phyloP scores from a whole-genome alignment of 2,797 vertebrate genomes.

The Distichodus sexfasciatus region DNA sequence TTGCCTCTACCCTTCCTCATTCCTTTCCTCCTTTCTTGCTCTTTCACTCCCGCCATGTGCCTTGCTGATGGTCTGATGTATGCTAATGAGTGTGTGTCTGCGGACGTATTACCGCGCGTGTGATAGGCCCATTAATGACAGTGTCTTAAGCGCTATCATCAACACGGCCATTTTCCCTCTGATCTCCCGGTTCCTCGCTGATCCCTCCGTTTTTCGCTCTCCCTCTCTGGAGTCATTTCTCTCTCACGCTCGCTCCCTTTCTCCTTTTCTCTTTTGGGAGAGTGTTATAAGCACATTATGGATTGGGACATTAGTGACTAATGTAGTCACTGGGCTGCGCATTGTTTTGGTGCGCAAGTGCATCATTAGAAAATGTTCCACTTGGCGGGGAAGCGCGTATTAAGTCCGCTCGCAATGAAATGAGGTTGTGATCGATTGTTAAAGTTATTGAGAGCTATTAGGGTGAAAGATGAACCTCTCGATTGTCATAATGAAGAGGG shows the following conservation, averaged over 20 bases:
- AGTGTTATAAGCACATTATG: conserved; percentile 82
- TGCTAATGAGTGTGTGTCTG: conserved; percentile 76
- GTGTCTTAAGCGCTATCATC: conserved; percentile 78
- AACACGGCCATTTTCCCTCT: conserved; percentile 73
- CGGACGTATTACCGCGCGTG: conserved; percentile 71
- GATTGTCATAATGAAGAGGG: conserved; percentile 84
- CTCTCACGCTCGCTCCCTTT: conserved; percentile 48
- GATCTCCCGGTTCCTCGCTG: conserved; percentile 64
- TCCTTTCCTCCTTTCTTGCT: conserved; percentile 49
- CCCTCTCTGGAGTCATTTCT: conserved; percentile 48
- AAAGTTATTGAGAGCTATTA: conserved; percentile 87
- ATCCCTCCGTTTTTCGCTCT: conserved; percentile 43
- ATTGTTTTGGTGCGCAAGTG: conserved; percentile 83
- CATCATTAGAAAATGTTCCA: conserved; percentile 88
- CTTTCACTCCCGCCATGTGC: conserved; percentile 65
- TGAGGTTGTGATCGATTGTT: conserved; percentile 90
- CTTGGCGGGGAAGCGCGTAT: conserved; percentile 81
- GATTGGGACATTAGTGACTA: conserved; percentile 86
- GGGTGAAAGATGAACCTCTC: conserved; percentile 86
- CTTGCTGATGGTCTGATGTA: conserved; percentile 69
- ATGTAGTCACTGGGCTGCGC: conserved; percentile 76
- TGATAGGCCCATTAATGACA: conserved; percentile 74
- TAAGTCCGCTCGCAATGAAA: conserved; percentile 82
- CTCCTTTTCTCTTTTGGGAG: conserved; percentile 74
- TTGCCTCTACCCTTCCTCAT: conserved; percentile 56